These are phyloP conservation scores for Hydropsyche tenuis DNA, from an alignment of 1,140 invertebrate species.

Conservation along the genomic window DNA sequence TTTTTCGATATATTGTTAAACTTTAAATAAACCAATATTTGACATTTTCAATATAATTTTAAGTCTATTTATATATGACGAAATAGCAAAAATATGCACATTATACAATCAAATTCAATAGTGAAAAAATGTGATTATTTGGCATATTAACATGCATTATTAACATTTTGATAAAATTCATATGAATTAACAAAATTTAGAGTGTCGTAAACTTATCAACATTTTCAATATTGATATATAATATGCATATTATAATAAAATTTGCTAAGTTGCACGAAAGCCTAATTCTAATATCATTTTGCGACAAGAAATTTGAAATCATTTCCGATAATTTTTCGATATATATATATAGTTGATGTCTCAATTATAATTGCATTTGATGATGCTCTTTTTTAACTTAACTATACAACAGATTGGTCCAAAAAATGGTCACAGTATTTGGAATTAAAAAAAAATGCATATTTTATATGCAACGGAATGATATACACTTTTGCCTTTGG, in stretches of 20 bases:
- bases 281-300: neutral
- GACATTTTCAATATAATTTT: neutral
- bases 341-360: neutral
- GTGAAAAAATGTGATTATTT: slow-evolving; percentile 33
- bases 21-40: neutral
- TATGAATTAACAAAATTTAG: slow-evolving; percentile 14
- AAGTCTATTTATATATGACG: neutral
- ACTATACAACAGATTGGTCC: slow-evolving; percentile 25
- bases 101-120: slow-evolving; percentile 20
- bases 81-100: slow-evolving; percentile 31
- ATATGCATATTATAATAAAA: neutral
- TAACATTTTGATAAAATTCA: slow-evolving; percentile 29
- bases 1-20: too few species aligned
- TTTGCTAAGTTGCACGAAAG: neutral
- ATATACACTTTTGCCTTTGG: slow-evolving; percentile 25
- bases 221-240: neutral
- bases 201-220: neutral
- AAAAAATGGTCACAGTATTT: slow-evolving; percentile 24
- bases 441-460: slow-evolving; percentile 1
- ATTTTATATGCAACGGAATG: slow-evolving; percentile 28
- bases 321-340: too few species aligned
- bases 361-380: neutral
- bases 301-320: too few species aligned
- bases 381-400: slow-evolving; percentile 8
- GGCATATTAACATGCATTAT: slow-evolving; percentile 25